Base-by-base conservation (phyloP, 2,113 vertebrate genomes). In the Stictonetta naevosa region DNA sequence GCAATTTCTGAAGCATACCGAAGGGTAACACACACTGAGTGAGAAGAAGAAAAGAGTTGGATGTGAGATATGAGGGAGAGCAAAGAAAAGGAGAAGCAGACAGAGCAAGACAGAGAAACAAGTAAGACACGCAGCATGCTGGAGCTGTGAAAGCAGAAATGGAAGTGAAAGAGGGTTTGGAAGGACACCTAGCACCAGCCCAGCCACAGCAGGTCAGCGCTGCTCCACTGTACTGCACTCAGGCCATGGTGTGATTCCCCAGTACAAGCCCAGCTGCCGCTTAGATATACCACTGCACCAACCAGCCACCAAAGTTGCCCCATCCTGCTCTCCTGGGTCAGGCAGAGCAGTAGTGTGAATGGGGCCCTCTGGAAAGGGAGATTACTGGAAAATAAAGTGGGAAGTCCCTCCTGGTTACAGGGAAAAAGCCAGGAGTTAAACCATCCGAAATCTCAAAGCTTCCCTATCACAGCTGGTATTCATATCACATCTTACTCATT, bases 31-130 rank as follows among this genome's bases (percentile, higher is more conserved):
- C 44, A 36, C 18, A 33, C 26, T 38, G n/a, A 83, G 55, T 0
- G 2, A 87, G 42, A 66, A 67, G 60, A 91, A 81, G 59, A 86
- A 68, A 96, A 64, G 26, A 84, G 60, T 77, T 3, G 2, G 50
- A 90, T 55, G 29, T 75, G 72, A 85, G 55, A 81, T 5, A 2
- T 38, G 58, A 76, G 44, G 15, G 33, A 59, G 53, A 83, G 21
- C 21, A 78, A 79, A 83, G 36, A 71, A 89, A 95, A 84, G 33
- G 79, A 96, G 83, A 96, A 96, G 86, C 83, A 90, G 60, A 52
- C 22, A 77, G 44, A 12, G 2, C 42, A 83, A 88, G 85, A 86
- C 40, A 93, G 83, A 92, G 62, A 94, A 96, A 89, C 72, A 92
- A 88, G 25, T 60, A 75, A 92, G 62, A 81, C 22, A 44, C 28